phyloP scores from a whole-genome alignment of 2,113 vertebrate species.

The Dunckerocampus dactyliophorus region DNA sequence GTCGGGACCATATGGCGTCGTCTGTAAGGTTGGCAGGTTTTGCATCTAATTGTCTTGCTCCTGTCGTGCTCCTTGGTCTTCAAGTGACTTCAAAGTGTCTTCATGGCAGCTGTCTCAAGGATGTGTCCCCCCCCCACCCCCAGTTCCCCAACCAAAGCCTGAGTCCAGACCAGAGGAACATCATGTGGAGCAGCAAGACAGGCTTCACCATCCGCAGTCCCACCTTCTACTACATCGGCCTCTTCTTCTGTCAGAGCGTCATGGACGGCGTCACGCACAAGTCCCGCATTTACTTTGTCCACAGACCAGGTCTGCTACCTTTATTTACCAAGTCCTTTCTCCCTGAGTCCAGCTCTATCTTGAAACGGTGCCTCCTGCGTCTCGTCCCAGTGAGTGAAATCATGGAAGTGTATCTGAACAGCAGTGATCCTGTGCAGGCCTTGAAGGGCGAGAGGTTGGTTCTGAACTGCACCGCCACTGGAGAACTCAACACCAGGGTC shows the following conservation, averaged over 20 bases:
- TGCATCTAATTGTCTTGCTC: too few species aligned
- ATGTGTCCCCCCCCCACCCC: slow-evolving; percentile 45
- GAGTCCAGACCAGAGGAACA: slow-evolving; percentile 77
- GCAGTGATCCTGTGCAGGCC: slow-evolving; percentile 70
- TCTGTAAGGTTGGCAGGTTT: too few species aligned
- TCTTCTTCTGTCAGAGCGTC: slow-evolving; percentile 81
- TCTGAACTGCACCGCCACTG: slow-evolving; percentile 85
- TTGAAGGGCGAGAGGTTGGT: slow-evolving; percentile 77
- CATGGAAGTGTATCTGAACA: slow-evolving; percentile 78
- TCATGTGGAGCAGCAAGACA: slow-evolving; percentile 85
- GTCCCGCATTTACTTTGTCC: slow-evolving; percentile 75
- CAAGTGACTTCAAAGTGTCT: too few species aligned
- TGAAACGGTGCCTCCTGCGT: not conserved
- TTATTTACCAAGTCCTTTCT: too few species aligned
- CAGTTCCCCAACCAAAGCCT: slow-evolving; percentile 74
- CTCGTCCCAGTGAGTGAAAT: slow-evolving; percentile 80
- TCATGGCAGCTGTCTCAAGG: too few species aligned
- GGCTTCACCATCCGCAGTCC: slow-evolving; percentile 86
- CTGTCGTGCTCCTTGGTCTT: too few species aligned
- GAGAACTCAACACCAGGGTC: slow-evolving; percentile 87
- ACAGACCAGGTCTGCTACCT: slow-evolving; percentile 77
- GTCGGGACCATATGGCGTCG: too few species aligned
- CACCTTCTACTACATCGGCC: slow-evolving; percentile 79
- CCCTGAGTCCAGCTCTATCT: not conserved
- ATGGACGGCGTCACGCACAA: slow-evolving; percentile 61